These are phyloP conservation scores for Cyanistes caeruleus DNA, from an alignment of 2,113 vertebrate genomes.

Conservation along the genomic window DNA sequence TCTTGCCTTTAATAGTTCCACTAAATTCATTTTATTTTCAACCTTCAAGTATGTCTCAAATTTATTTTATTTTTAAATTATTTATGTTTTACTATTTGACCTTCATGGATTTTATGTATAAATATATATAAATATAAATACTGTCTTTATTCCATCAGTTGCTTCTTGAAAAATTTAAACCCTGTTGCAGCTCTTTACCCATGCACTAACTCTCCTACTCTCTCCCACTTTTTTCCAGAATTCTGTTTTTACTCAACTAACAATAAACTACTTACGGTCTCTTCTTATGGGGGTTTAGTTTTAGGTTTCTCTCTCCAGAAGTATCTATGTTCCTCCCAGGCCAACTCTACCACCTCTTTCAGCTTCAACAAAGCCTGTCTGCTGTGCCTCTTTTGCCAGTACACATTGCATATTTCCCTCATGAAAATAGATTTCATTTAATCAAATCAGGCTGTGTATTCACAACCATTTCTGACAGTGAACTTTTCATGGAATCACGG, in stretches of 20 bases:
- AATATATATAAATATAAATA: not conserved
- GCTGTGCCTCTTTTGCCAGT: not conserved
- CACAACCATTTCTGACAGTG: not conserved
- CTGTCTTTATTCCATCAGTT: not conserved
- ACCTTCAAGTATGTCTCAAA: not conserved
- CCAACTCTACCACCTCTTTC: not conserved
- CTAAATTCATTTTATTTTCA: constrained; percentile 1
- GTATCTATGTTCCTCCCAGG: not conserved
- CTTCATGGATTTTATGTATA: not conserved
- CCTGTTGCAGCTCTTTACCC: not conserved
- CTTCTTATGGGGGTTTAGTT: not conserved
- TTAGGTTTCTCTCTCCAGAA: not conserved
- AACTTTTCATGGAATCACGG: not conserved
- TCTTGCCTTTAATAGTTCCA: constrained; percentile 18
- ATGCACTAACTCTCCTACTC: not conserved
- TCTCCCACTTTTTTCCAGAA: not conserved
- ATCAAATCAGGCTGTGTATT: not conserved
- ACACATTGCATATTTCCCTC: not conserved
- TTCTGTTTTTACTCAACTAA: constrained; percentile 24
- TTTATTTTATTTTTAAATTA: constrained; percentile 19
- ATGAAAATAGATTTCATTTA: not conserved
- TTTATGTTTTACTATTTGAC: not conserved
- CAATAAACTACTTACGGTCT: not conserved
- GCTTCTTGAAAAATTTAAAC: constrained; percentile 34
- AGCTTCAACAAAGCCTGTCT: not conserved